Percentiles rank a stretch among this genome's conserved stretches.
Evolutionary conservation across 1,140 invertebrate genomes (phyloP).

Genomic region (Oscheius sp.): DNA sequence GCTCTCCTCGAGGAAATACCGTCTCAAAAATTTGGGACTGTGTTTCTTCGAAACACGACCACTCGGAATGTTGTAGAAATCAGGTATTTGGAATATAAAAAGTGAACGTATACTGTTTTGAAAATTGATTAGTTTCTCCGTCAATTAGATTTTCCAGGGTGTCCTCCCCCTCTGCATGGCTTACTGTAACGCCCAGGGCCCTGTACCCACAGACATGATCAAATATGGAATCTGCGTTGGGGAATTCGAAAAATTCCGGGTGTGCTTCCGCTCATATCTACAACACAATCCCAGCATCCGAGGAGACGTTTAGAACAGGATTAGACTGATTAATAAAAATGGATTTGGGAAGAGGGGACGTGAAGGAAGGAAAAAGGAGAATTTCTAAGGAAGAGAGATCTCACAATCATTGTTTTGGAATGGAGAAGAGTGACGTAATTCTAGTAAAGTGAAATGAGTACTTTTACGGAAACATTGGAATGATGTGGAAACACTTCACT

Average conservation of each 20-base stretch:
- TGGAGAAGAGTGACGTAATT: too few species aligned
- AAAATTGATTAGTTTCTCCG: neutral
- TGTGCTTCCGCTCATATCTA: slow-evolving; percentile 17
- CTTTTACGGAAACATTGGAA: too few species aligned
- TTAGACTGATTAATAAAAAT: too few species aligned
- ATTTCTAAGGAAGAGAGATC: too few species aligned
- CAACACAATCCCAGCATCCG: slow-evolving; percentile 11
- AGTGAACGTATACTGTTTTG: neutral
- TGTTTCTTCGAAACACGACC: slow-evolving; percentile 23
- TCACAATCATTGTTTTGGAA: too few species aligned
- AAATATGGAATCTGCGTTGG: slow-evolving; percentile 24
- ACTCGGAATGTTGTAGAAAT: slow-evolving; percentile 11
- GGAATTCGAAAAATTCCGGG: slow-evolving; percentile 26
- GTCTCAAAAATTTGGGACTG: slow-evolving; percentile 23
- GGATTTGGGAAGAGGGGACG: too few species aligned
- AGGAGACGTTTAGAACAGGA: neutral
- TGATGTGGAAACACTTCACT: too few species aligned
- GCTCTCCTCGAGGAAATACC: slow-evolving; percentile 18
- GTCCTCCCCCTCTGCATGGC: slow-evolving; percentile 30
- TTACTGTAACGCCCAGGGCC: slow-evolving; percentile 14
- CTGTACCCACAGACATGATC: slow-evolving; percentile 25
- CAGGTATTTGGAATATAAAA: neutral
- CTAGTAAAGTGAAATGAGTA: too few species aligned
- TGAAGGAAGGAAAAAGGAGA: too few species aligned
- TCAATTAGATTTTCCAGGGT: slow-evolving; percentile 13